Conservation (phyloP, 2,888 invertebrate species). For the Gerosis bhagava region DNA sequence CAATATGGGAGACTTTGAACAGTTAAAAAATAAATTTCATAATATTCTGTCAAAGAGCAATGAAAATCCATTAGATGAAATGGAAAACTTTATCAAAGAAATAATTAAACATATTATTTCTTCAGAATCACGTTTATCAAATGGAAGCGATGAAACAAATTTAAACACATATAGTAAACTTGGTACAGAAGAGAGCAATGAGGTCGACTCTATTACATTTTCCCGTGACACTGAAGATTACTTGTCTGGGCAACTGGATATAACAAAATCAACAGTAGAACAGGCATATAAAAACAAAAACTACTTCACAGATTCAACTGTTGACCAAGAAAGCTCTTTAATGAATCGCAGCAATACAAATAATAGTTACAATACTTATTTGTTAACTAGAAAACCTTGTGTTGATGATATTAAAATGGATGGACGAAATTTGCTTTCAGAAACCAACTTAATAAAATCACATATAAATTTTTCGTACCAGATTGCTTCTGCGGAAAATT, state of each 20-base stretch:
- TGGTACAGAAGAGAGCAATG: background rate
- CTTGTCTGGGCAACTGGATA: too few species aligned
- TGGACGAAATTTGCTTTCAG: conserved; percentile 55
- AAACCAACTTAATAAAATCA: conserved; percentile 56
- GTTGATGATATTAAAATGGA: conserved; percentile 56
- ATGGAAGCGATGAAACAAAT: conserved; percentile 27
- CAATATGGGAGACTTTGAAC: conserved; percentile 60
- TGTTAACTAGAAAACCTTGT: conserved; percentile 45
- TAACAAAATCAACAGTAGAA: conserved; percentile 40
- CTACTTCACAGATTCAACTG: conserved; percentile 52
- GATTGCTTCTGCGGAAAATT: conserved; percentile 59
- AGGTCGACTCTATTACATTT: background rate
- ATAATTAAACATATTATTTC: conserved; percentile 64
- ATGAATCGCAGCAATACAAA: conserved; percentile 35
- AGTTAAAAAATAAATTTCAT: conserved; percentile 60
- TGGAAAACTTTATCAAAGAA: conserved; percentile 67
- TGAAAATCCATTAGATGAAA: conserved; percentile 52
- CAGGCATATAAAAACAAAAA: conserved; percentile 59
- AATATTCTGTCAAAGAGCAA: conserved; percentile 57
- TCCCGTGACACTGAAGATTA: background rate
- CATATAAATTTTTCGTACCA: conserved; percentile 33
- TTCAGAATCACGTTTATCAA: conserved; percentile 44
- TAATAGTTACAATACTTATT: conserved; percentile 53
- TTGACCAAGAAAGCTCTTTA: conserved; percentile 42
- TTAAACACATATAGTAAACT: background rate